Evolutionary conservation across 2,888 invertebrate genomes (phyloP).

Genomic region (Aethes cnicana): DNA sequence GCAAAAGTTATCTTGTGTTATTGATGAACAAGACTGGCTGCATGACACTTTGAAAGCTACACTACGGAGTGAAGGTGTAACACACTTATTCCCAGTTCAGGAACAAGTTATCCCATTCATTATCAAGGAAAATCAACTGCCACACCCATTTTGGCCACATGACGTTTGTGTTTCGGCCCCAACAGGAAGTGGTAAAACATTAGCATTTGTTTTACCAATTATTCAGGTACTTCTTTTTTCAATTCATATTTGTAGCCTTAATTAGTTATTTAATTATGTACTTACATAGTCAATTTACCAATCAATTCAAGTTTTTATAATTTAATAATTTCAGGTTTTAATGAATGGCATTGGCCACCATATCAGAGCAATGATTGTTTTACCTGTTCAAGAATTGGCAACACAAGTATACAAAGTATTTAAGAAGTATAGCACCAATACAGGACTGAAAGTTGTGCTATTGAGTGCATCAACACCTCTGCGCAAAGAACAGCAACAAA

Average conservation of each 20-base stretch:
- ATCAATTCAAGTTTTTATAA: too few species aligned
- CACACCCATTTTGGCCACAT: conserved; percentile 86
- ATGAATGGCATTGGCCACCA: conserved; percentile 84
- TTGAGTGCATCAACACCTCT: conserved; percentile 87
- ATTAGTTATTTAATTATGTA: not conserved
- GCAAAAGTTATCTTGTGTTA: conserved; percentile 74
- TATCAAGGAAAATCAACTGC: conserved; percentile 82
- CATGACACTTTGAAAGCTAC: conserved; percentile 83
- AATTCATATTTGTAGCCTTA: not conserved
- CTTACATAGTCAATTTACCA: conserved; percentile 1
- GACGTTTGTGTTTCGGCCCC: conserved; percentile 98
- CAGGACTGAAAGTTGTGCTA: conserved; percentile 86
- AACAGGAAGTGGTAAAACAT: conserved; percentile 98
- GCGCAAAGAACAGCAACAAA: conserved; percentile 85
- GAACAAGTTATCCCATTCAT: conserved; percentile 89
- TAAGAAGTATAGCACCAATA: conserved; percentile 85
- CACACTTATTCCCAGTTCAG: conserved; percentile 93
- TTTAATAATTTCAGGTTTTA: conserved; percentile 79
- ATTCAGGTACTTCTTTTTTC: conserved; percentile 83
- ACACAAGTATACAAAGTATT: conserved; percentile 94
- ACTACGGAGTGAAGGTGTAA: conserved; percentile 87
- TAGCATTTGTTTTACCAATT: conserved; percentile 96
- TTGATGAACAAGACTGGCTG: conserved; percentile 84
- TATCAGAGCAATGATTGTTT: conserved; percentile 92
- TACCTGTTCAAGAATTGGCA: conserved; percentile 96